Evolutionary conservation across 23 tunicate genomes (phyloP), one percentile per base, ranked within the genome.

Genomic region (Oikopleura albicans): DNA sequence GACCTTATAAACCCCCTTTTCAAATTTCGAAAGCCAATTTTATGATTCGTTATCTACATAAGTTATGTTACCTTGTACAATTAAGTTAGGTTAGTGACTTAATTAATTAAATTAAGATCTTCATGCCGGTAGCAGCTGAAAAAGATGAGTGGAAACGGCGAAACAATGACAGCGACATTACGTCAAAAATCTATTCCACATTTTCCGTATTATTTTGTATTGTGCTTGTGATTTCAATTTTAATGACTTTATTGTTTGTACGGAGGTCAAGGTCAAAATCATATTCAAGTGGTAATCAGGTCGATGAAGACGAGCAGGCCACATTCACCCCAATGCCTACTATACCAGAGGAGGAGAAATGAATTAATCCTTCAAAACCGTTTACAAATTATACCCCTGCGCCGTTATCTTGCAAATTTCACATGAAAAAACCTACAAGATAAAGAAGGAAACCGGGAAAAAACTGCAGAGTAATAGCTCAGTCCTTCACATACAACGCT

Each of bases 301-400:
- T 22, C 28, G 35, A 16, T 37, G 36, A 71, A 71, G 79, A 71
- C 37, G 79, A 71, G 35, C 27, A 16, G 37, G 31, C 2, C 4
- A 37, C 79, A 4, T 71, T 71, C 31, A 71, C 79, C 31, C 79
- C 79, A 12, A 71, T 71, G 79, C 79, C 79, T 4, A 71, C 79
- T 16, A 71, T 71, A 16, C 79, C 79, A 34, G 79, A 71, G 59
- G 8, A 49, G 59, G 8, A 49, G 59, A 8, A n/a, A n/a, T n/a
- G n/a, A n/a, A n/a, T n/a, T n/a, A n/a, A n/a, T n/a, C n/a, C n/a
- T n/a, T n/a, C n/a, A n/a, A n/a, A n/a, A n/a, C n/a, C n/a, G n/a
- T n/a, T n/a, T n/a, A n/a, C n/a, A n/a, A n/a, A n/a, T n/a, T n/a
- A n/a, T n/a, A n/a, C n/a, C n/a, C n/a, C n/a, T n/a, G n/a, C n/a